A percentile compares a stretch with the other conserved stretches of the same genome.
phyloP scores from a whole-genome alignment of 2,797 vertebrate species.

The Channallabes apus region DNA sequence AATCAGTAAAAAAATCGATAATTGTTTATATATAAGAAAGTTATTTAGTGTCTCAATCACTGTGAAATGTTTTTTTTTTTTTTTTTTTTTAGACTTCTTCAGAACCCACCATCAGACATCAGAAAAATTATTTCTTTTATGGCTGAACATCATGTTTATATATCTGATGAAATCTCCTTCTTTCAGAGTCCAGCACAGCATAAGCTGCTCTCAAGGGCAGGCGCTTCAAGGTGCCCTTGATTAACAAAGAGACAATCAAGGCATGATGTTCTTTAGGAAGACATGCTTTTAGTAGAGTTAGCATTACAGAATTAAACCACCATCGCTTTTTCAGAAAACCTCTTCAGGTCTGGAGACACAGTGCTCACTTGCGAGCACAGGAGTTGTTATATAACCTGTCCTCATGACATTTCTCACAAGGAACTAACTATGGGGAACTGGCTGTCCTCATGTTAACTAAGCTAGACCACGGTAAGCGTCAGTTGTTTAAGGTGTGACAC shows the following conservation, averaged over 20 bases:
- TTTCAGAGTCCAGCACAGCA: slow-evolving; percentile 15
- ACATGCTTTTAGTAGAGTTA: slow-evolving; percentile 28
- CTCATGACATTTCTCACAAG: slow-evolving; percentile 30
- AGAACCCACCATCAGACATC: neutral
- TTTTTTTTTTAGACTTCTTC: neutral
- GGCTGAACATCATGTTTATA: neutral
- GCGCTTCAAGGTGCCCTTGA: slow-evolving; percentile 52
- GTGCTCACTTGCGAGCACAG: slow-evolving; percentile 33
- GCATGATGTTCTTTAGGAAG: slow-evolving; percentile 20
- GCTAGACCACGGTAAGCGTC: neutral
- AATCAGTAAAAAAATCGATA: neutral
- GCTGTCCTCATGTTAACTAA: slow-evolving; percentile 7
- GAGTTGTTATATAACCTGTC: slow-evolving; percentile 44
- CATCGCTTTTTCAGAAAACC: slow-evolving; percentile 15
- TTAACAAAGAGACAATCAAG: slow-evolving; percentile 26
- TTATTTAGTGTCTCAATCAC: neutral
- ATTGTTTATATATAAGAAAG: neutral
- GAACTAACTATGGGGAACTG: slow-evolving; percentile 23
- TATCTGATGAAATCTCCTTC: neutral
- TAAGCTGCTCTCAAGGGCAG: slow-evolving; percentile 10
- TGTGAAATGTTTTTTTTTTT: neutral
- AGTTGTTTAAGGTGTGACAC: slow-evolving; percentile 29
- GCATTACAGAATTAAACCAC: slow-evolving; percentile 19
- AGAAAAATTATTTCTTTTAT: slow-evolving; percentile 6
- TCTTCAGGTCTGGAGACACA: slow-evolving; percentile 14